Conservation (phyloP, 2,797 vertebrate genomes). For the Echiichthys vipera region DNA sequence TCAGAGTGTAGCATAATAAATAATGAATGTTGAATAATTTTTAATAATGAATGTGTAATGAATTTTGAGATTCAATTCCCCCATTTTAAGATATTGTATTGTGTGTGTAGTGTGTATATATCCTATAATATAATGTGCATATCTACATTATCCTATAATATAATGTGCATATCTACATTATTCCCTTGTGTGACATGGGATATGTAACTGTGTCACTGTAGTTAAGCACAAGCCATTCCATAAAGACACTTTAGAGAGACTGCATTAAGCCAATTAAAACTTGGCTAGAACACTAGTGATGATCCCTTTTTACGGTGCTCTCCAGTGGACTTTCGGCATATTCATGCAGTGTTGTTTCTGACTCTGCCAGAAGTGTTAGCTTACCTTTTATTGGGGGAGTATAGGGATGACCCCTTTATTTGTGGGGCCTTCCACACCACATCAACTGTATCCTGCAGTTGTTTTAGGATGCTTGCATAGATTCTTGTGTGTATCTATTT, state of each 20-base stretch:
- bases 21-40: background rate
- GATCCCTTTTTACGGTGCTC: background rate
- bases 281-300: background rate
- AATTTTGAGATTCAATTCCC: background rate
- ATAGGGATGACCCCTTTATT: too few relatives aligned
- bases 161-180: background rate
- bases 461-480: background rate
- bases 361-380: background rate
- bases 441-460: too few relatives aligned
- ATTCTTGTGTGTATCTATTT: background rate
- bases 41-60: background rate
- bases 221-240: background rate
- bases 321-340: background rate
- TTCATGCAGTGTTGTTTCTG: background rate
- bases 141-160: background rate
- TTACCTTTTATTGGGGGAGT: background rate
- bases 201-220: background rate
- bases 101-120: too few relatives aligned
- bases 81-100: background rate
- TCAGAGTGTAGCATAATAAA: background rate
- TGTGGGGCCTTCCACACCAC: background rate
- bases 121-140: too few relatives aligned
- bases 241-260: background rate
- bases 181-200: background rate
- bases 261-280: background rate